Conservation (phyloP, 2,888 invertebrate genomes). For the Nomada fabriciana region DNA sequence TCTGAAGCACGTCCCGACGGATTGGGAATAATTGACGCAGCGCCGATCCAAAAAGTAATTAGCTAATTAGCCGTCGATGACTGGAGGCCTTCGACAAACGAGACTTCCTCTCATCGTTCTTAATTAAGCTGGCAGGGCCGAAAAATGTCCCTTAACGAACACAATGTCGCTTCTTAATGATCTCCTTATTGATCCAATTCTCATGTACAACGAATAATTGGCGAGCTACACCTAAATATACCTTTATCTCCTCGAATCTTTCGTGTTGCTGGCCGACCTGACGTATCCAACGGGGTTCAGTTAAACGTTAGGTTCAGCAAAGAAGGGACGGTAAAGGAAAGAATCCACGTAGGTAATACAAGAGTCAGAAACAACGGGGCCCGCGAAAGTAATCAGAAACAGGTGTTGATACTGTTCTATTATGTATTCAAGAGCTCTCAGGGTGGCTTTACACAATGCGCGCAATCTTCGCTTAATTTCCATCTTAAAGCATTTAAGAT, state of each 20-base stretch:
- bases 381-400: slow-evolving; percentile 55
- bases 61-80: slow-evolving; percentile 47
- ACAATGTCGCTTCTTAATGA: slow-evolving; percentile 16
- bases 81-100: slow-evolving; percentile 25
- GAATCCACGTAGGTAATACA: background rate
- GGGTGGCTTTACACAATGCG: slow-evolving; percentile 52
- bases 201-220: too few relatives aligned
- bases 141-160: slow-evolving; percentile 21
- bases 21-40: background rate
- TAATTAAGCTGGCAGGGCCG: slow-evolving; percentile 7
- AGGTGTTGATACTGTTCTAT: slow-evolving; percentile 64
- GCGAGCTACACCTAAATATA: too few relatives aligned
- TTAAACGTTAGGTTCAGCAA: too few relatives aligned
- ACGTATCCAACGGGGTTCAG: too few relatives aligned
- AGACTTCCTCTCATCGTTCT: slow-evolving; percentile 6
- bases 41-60: slow-evolving; percentile 2
- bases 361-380: background rate
- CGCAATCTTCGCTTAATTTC: slow-evolving; percentile 67
- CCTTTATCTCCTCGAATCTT: too few relatives aligned
- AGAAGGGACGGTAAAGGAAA: background rate
- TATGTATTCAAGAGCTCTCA: slow-evolving; percentile 62
- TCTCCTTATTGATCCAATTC: background rate
- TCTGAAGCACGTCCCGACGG: too few relatives aligned
- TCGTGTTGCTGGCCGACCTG: too few relatives aligned
- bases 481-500: slow-evolving; percentile 68